These are phyloP conservation scores for Anolis sagrei DNA, from an alignment of 2,113 vertebrate genomes.

Conservation along the genomic window DNA sequence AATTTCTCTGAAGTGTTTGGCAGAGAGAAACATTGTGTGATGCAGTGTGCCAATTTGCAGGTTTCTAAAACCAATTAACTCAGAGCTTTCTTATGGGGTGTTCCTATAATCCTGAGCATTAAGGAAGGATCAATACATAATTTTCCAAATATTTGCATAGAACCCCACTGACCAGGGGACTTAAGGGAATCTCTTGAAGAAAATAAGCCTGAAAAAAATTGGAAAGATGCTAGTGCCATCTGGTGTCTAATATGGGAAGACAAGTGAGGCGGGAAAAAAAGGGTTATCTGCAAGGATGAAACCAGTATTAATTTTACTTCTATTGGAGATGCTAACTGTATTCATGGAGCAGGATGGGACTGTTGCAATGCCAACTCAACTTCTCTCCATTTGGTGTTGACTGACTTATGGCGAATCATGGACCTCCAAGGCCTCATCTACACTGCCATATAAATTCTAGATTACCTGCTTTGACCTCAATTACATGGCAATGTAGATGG, in stretches of 20 bases:
- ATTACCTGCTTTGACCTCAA: no score
- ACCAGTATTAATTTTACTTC: background rate
- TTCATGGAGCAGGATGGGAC: no score
- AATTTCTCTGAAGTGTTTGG: slow-evolving; percentile 1
- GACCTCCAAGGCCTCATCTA: no score
- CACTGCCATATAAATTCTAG: no score
- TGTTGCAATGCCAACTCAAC: no score
- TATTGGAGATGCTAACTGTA: background rate
- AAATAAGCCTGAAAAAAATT: background rate
- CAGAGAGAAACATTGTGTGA: fast-evolving
- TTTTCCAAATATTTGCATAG: background rate
- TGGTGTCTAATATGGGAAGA: slow-evolving; percentile 25
- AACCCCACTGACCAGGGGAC: background rate
- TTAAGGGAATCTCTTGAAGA: background rate
- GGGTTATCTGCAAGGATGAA: background rate
- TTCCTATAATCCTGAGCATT: fast-evolving
- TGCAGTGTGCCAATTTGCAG: fast-evolving
- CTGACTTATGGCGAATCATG: no score
- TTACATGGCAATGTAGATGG: no score
- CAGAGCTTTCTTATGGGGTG: fast-evolving
- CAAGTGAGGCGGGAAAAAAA: background rate
- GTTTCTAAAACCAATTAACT: slow-evolving; percentile 35
- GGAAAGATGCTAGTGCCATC: slow-evolving; percentile 53
- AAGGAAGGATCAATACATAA: background rate
- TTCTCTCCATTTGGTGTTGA: no score